Evolutionary conservation across 2,113 vertebrate species (phyloP).

Genomic region (Jaculus jaculus): DNA sequence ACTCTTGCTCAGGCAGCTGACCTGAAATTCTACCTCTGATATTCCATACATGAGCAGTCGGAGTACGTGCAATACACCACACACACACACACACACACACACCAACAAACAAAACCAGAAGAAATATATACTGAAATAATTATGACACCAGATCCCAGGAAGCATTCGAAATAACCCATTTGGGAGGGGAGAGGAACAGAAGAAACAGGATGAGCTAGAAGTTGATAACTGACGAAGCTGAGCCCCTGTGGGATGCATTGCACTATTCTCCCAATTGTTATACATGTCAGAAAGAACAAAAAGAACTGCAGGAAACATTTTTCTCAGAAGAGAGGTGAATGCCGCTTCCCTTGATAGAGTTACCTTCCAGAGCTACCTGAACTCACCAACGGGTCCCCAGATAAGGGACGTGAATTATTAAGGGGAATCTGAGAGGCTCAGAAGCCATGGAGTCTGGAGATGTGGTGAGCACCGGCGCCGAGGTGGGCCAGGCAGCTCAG

Average conservation of each 20-base stretch:
- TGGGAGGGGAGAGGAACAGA: neutral
- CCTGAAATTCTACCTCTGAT: too few species aligned
- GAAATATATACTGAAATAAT: slow-evolving; percentile 29
- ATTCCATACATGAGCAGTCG: too few species aligned
- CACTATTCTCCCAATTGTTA: neutral
- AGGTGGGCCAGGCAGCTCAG: neutral
- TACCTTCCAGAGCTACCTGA: neutral
- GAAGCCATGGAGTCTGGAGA: slow-evolving; percentile 4
- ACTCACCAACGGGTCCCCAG: neutral
- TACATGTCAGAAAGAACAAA: neutral
- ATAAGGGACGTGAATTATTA: slow-evolving; percentile 67
- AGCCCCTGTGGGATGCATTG: neutral
- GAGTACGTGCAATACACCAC: too few species aligned
- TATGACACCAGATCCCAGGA: neutral
- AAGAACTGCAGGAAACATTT: neutral
- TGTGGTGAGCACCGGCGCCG: neutral
- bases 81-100: neutral
- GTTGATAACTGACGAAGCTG: neutral
- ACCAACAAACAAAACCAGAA: neutral
- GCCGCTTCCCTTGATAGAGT: neutral
- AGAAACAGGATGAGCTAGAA: neutral
- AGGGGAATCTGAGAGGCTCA: slow-evolving; percentile 48
- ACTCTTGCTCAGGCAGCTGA: too few species aligned
- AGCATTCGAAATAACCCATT: slow-evolving; percentile 5
- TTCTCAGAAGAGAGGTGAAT: neutral